Percentiles rank a stretch among this genome's conserved stretches.
These are phyloP conservation scores for Iselma pallidipennis DNA, from an alignment of 2,888 invertebrate species.

Conservation along the genomic window DNA sequence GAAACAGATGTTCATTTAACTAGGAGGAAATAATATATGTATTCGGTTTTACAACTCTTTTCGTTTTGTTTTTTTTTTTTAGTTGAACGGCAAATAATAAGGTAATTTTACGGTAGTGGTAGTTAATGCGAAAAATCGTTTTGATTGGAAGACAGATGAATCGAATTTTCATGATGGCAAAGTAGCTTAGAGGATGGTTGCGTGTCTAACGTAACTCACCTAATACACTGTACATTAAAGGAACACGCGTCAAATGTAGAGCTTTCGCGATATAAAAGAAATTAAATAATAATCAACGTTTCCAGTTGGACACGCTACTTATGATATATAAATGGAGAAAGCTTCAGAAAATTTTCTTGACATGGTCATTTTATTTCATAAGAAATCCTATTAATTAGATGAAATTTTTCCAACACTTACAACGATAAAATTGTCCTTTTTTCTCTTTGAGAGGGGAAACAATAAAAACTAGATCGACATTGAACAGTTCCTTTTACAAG, in stretches of 20 bases:
- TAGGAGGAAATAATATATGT: slow-evolving; percentile 12
- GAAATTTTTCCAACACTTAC: neutral
- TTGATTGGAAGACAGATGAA: too few species aligned
- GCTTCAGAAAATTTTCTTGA: neutral
- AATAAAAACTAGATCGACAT: neutral
- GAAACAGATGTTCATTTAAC: slow-evolving; percentile 14
- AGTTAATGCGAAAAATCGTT: neutral
- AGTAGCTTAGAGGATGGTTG: slow-evolving; percentile 10
- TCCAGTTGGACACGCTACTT: slow-evolving; percentile 25
- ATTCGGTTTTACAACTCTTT: slow-evolving; percentile 9
- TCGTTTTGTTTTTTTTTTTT: neutral
- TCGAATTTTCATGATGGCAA: neutral
- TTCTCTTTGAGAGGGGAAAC: neutral
- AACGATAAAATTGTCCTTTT: neutral
- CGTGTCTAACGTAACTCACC: slow-evolving; percentile 30
- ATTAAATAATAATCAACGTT: slow-evolving; percentile 39
- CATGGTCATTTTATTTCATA: neutral
- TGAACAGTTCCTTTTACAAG: slow-evolving; percentile 10
- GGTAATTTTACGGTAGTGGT: neutral
- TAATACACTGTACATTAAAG: slow-evolving; percentile 35
- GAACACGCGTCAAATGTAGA: slow-evolving; percentile 35
- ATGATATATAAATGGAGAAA: neutral
- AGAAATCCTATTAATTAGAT: neutral
- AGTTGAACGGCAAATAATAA: neutral
- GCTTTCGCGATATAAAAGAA: slow-evolving; percentile 35